Evolutionary conservation across 1,140 invertebrate species (phyloP).

Genomic region (Heliothis virescens): DNA sequence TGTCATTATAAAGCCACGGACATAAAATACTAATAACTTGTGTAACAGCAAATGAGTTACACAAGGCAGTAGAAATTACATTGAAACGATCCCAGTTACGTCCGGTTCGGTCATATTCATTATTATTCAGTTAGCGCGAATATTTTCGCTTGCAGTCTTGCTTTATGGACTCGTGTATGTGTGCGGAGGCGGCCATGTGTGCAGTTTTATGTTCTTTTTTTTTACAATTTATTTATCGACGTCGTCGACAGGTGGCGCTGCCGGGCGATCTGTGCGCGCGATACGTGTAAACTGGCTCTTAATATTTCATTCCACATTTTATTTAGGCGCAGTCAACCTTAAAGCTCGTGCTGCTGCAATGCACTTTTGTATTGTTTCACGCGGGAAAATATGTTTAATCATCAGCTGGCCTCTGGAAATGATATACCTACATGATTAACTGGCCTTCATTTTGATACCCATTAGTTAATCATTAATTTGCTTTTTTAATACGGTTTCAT

Average conservation of each 20-base stretch:
- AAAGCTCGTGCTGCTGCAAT: constrained; percentile 35
- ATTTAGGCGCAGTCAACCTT: constrained; percentile 60
- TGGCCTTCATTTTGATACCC: too few species aligned
- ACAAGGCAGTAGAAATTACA: constrained; percentile 43
- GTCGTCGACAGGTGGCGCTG: constrained; percentile 73
- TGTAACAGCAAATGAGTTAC: constrained; percentile 34
- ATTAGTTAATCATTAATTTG: too few species aligned
- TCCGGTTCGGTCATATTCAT: constrained; percentile 61
- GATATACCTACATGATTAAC: too few species aligned
- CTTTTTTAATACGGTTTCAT: too few species aligned
- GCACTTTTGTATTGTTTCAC: constrained; percentile 7
- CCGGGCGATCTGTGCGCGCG: constrained; percentile 60
- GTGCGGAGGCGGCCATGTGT: constrained; percentile 36
- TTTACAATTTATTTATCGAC: constrained; percentile 70
- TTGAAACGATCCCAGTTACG: constrained; percentile 46
- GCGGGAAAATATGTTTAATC: not conserved
- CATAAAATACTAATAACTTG: constrained; percentile 25
- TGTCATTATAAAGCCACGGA: constrained; percentile 19
- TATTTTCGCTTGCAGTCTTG: constrained; percentile 64
- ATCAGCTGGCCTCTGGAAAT: not conserved
- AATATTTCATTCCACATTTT: constrained; percentile 69
- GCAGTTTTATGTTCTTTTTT: constrained; percentile 55
- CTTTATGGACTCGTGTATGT: constrained; percentile 36
- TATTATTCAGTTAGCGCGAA: constrained; percentile 72
- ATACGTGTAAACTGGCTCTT: constrained; percentile 71